Conservation (phyloP, 37 sponge, comb jelly and placozoan species). For the Lycopodina hypogea region DNA sequence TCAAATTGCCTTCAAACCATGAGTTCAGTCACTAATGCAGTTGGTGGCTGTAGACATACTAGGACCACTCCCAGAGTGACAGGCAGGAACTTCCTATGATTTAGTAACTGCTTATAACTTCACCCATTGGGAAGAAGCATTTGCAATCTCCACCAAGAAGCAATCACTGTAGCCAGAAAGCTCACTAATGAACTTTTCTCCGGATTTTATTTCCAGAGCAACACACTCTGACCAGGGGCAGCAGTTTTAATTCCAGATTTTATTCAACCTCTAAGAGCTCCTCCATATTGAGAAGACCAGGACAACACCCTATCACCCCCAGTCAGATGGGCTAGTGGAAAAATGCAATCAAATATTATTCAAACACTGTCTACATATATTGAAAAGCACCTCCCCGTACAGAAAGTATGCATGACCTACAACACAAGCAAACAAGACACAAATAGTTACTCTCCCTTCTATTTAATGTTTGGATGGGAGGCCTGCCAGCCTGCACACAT, state of each 20-base stretch:
- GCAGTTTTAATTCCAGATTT: conserved; percentile 42
- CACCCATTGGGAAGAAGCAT: conserved; percentile 57
- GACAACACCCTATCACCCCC: conserved; percentile 61
- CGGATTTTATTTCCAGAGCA: too few relatives aligned
- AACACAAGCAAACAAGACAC: conserved; percentile 39
- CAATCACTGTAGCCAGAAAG: conserved; percentile 45
- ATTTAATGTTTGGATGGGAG: conserved; percentile 56
- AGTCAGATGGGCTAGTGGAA: conserved; percentile 62
- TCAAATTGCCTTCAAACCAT: too few relatives aligned
- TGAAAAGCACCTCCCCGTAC: conserved; percentile 4
- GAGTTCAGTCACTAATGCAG: conserved; percentile 42
- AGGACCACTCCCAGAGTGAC: conserved; percentile 40
- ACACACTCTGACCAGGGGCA: conserved; percentile 53
- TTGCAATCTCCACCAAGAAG: conserved; percentile 58
- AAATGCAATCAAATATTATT: conserved; percentile 38
- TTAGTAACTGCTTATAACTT: too few relatives aligned
- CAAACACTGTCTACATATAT: conserved; percentile 11
- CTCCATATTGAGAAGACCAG: conserved; percentile 31
- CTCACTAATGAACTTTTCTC: too few relatives aligned
- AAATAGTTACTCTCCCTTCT: conserved; percentile 29
- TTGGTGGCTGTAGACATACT: conserved; percentile 48
- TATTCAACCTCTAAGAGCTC: conserved; percentile 28
- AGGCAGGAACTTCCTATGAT: conserved; percentile 43
- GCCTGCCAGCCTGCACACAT: conserved; percentile 33
- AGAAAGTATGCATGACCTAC: conserved; percentile 44